Evolutionary conservation across 1,140 invertebrate genomes (phyloP).

Genomic region (Pseudomyrmex sp.): DNA sequence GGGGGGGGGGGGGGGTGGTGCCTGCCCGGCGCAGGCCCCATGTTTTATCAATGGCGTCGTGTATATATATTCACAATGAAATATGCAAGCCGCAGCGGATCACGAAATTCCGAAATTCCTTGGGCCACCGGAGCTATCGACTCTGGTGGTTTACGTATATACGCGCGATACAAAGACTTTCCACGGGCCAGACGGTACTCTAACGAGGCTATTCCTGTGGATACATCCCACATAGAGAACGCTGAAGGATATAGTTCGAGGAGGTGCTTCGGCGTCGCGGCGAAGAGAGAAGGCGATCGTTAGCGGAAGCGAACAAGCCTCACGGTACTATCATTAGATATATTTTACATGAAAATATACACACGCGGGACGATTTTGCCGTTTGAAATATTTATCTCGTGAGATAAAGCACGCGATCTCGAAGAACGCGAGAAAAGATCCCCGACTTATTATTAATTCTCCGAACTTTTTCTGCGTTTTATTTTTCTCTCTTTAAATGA

Average conservation of each 20-base stretch:
- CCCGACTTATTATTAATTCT: background rate
- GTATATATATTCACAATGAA: constrained; percentile 30
- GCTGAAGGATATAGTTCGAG: constrained; percentile 21
- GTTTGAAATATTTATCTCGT: background rate
- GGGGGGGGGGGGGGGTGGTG: background rate
- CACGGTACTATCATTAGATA: background rate
- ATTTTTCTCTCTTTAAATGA: background rate
- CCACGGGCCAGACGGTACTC: background rate
- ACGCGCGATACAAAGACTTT: constrained; percentile 52
- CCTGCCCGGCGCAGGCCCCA: background rate
- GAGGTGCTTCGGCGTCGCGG: constrained; percentile 1
- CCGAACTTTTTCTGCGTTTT: background rate
- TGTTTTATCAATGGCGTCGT: constrained; percentile 44
- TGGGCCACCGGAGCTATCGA: constrained; percentile 22
- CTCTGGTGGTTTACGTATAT: constrained; percentile 30
- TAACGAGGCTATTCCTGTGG: constrained; percentile 45
- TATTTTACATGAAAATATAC: constrained; percentile 40
- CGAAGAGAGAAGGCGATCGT: constrained; percentile 24
- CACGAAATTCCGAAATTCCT: constrained; percentile 55
- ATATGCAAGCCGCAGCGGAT: constrained; percentile 44
- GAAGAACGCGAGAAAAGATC: background rate
- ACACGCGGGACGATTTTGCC: background rate
- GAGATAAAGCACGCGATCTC: background rate
- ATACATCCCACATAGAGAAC: constrained; percentile 23
- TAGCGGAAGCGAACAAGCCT: constrained; percentile 50